Evolutionary conservation across 2,113 vertebrate species (phyloP), one percentile per base, ranked within the genome.

Genomic region (Microcebus murinus): DNA sequence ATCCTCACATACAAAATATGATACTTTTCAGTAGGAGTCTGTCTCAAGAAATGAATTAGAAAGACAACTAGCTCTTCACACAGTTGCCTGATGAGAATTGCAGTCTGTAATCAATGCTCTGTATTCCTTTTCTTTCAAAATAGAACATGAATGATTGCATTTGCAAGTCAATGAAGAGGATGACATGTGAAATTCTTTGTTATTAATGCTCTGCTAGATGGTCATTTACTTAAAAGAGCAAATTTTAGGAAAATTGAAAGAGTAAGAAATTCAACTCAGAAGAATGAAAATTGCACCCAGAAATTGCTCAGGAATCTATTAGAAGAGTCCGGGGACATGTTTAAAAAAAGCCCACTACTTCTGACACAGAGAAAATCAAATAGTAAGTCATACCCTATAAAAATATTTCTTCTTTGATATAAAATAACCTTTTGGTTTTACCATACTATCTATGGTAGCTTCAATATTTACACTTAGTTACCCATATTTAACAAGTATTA

Each of bases 111-210:
- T 3, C 21, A 82, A 23, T 57, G n/a, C 36, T 27, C 36, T 25
- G 6, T 23, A 20, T 14, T 71, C 6, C 23, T 92, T 31, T 31
- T 17, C 6, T 27, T 74, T 92, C 80, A 71, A 79, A 81, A 90
- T 77, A 76, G 73, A 82, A n/a, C 25, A 34, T 55, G 55, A 92
- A 77, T 90, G 87, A 96, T 96, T 97, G 36, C 88, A 96, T 96
- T 95, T 96, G 82, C 81, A 95, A 97, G 91, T 97, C 92, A 97
- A 95, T 95, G 87, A 93, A 67, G 36, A 82, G 25, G 84, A 11
- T 70, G 52, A 65, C 70, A 83, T 45, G 70, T 71, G 67, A 74
- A 81, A 87, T 76, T 59, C 71, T 96, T 90, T 91, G 80, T 77
- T 94, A 88, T 92, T 95, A 94, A 94, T 92, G 45, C 82, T 95